Conservation (phyloP, 2,797 vertebrate genomes). For the Semaprochilodus insignis region DNA sequence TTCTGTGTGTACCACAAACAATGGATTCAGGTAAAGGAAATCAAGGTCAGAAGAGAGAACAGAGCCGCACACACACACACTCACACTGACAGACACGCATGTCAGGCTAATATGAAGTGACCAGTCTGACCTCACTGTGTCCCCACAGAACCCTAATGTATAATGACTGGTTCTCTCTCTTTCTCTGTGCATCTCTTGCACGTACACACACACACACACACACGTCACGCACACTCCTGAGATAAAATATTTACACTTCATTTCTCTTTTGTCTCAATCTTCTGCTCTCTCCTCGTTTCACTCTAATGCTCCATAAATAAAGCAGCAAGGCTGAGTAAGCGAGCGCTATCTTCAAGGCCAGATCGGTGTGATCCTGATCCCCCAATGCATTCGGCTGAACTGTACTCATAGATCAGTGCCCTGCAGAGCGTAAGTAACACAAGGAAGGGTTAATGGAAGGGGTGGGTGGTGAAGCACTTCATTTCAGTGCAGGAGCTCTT, state of each 20-base stretch:
- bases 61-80: neutral
- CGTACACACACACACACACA: constrained; percentile 16
- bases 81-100: neutral
- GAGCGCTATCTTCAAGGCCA: neutral
- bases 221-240: constrained; percentile 6
- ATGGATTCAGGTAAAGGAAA: neutral
- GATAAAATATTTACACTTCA: constrained; percentile 45
- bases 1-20: neutral
- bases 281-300: constrained; percentile 21
- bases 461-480: neutral
- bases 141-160: neutral
- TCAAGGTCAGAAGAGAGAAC: neutral
- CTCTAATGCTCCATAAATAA: constrained; percentile 50
- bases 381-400: constrained; percentile 25
- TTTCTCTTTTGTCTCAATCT: constrained; percentile 13
- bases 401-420: constrained; percentile 6
- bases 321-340: constrained; percentile 39
- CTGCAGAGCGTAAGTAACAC: constrained; percentile 36
- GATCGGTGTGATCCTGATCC: constrained; percentile 21
- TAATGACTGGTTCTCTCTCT: neutral
- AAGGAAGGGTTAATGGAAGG: constrained; percentile 27
- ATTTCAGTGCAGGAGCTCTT: neutral
- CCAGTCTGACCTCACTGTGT: constrained; percentile 49
- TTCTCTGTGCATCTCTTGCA: constrained; percentile 7
- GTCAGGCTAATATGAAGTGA: constrained; percentile 54